Conservation (phyloP, 2,797 vertebrate genomes). For the Pampus argenteus region DNA sequence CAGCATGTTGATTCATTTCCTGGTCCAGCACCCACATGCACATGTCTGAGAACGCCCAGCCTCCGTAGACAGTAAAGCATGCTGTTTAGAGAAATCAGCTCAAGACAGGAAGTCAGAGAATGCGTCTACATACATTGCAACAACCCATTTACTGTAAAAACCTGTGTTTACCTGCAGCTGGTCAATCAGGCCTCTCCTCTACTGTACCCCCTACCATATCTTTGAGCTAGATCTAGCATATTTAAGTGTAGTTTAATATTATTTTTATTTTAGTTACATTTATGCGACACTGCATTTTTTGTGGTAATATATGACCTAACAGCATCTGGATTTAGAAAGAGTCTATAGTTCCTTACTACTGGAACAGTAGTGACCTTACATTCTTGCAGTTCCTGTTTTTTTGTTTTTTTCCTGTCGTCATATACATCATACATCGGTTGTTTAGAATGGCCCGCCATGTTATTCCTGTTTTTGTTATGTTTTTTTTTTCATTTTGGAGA, state of each 20-base stretch:
- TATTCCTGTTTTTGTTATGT: not conserved
- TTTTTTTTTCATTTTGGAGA: not conserved
- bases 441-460: not conserved
- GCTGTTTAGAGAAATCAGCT: not conserved
- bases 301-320: too few relatives aligned
- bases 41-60: not conserved
- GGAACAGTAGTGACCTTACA: too few relatives aligned
- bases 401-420: not conserved
- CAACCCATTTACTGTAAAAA: not conserved
- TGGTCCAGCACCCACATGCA: not conserved
- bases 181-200: not conserved
- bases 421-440: not conserved
- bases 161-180: not conserved
- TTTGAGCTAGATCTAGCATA: not conserved
- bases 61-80: not conserved
- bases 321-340: too few relatives aligned
- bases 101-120: not conserved
- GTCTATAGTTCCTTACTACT: too few relatives aligned
- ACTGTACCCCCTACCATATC: not conserved
- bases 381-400: not conserved
- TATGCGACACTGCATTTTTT: fast-evolving
- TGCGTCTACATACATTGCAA: not conserved
- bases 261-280: too few relatives aligned
- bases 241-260: not conserved
- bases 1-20: conserved; percentile 17